Evolutionary conservation across 2,888 invertebrate genomes (phyloP).

Genomic region (Thyatira batis): DNA sequence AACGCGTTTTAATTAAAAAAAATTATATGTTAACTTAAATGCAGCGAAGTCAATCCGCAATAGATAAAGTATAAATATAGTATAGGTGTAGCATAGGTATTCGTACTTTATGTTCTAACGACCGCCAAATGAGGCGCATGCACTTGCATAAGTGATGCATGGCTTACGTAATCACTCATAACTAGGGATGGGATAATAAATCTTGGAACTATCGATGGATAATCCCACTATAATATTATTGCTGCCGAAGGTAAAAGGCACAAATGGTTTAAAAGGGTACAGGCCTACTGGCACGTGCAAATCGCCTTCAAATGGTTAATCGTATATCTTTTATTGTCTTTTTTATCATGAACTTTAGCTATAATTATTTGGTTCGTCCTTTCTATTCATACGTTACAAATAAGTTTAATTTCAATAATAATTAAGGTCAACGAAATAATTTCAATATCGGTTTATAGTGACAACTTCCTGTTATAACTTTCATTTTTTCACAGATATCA

Average conservation of each 20-base stretch:
- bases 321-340: no score
- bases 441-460: no score
- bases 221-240: no score
- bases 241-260: no score
- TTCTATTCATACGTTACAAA: background rate
- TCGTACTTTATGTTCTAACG: conserved; percentile 48
- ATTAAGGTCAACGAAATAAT: conserved; percentile 5
- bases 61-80: conserved; percentile 14
- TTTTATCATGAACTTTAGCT: background rate
- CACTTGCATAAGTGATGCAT: conserved; percentile 74
- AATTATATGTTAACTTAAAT: no score
- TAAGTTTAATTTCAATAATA: background rate
- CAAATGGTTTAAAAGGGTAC: no score
- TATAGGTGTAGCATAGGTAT: conserved; percentile 1
- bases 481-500: no score
- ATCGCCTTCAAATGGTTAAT: no score
- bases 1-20: no score
- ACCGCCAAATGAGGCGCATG: conserved; percentile 75
- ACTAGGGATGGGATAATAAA: conserved; percentile 39
- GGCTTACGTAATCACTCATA: conserved; percentile 61
- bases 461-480: no score
- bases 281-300: no score
- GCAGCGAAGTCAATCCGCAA: background rate
- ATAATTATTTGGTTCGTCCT: background rate
- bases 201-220: background rate